phyloP scores from a whole-genome alignment of 2,113 vertebrate species.

The Corydoras maculifer region DNA sequence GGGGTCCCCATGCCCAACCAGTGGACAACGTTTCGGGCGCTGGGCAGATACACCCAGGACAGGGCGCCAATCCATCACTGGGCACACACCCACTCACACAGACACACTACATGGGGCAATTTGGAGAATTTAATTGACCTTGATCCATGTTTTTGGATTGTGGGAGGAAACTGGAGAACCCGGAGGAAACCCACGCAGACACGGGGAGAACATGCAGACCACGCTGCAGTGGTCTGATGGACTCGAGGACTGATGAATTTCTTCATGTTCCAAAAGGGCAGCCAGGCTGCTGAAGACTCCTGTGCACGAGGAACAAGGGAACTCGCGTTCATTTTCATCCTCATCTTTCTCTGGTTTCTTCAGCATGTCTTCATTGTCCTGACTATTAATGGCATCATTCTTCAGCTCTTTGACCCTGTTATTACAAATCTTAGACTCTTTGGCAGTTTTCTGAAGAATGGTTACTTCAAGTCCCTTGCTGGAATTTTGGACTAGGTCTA shows the following conservation, averaged over 20 bases:
- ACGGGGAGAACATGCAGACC: too few species aligned
- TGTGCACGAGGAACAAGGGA: conserved; percentile 61
- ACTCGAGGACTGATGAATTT: conserved; percentile 20
- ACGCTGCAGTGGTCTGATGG: conserved; percentile 53
- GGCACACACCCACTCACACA: too few species aligned
- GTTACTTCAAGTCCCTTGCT: conserved; percentile 16
- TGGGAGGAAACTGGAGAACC: too few species aligned
- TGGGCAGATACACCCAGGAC: too few species aligned
- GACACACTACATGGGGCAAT: too few species aligned
- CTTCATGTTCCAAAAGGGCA: conserved; percentile 49
- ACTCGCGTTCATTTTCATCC: conserved; percentile 42
- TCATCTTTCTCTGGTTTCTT: conserved; percentile 31
- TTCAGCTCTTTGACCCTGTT: conserved; percentile 8
- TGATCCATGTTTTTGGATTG: too few species aligned
- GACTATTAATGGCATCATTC: not conserved
- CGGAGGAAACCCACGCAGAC: too few species aligned
- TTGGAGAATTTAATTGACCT: too few species aligned
- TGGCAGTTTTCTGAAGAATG: not conserved
- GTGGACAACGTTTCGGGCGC: too few species aligned
- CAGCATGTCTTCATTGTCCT: conserved; percentile 16
- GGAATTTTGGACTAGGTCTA: not conserved
- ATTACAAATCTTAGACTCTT: conserved; percentile 16
- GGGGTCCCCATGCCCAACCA: too few species aligned
- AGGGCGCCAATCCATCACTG: too few species aligned
- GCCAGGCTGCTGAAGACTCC: conserved; percentile 56